phyloP scores from a whole-genome alignment of 2,888 invertebrate genomes.

The Temnothorax unifasciatus region DNA sequence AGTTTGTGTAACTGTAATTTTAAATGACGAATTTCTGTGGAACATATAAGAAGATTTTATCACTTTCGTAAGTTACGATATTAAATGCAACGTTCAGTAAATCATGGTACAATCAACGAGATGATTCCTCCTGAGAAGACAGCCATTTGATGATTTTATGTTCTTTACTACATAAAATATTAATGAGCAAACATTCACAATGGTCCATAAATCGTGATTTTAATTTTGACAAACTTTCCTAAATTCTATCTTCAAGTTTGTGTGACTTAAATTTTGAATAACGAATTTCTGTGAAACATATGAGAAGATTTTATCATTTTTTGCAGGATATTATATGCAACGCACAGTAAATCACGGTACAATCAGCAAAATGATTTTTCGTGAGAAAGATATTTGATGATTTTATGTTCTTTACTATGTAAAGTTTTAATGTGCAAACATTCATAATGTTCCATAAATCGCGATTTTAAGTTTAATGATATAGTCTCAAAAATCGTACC shows the following conservation, averaged over 20 bases:
- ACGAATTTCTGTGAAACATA: not conserved
- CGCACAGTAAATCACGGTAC: not conserved
- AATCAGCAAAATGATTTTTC: not conserved
- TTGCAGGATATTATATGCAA: not conserved
- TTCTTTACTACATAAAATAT: not conserved
- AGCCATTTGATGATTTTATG: not conserved
- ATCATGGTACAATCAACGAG: not conserved
- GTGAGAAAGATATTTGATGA: not conserved
- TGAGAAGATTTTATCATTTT: not conserved
- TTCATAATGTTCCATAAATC: not conserved
- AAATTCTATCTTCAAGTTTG: not conserved
- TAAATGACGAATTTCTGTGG: not conserved
- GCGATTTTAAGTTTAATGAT: not conserved
- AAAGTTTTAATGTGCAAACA: not conserved
- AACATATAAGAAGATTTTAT: not conserved
- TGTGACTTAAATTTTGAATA: conserved; percentile 9
- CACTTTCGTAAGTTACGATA: not conserved
- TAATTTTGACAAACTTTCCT: not conserved
- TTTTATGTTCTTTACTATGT: not conserved
- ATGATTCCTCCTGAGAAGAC: not conserved
- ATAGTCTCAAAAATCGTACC: not conserved
- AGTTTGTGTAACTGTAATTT: not conserved
- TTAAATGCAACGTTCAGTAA: not conserved
- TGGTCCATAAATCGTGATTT: not conserved
- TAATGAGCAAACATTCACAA: not conserved